These are phyloP conservation scores for Argyrosomus regius DNA, from an alignment of 2,797 vertebrate species.

Conservation along the genomic window DNA sequence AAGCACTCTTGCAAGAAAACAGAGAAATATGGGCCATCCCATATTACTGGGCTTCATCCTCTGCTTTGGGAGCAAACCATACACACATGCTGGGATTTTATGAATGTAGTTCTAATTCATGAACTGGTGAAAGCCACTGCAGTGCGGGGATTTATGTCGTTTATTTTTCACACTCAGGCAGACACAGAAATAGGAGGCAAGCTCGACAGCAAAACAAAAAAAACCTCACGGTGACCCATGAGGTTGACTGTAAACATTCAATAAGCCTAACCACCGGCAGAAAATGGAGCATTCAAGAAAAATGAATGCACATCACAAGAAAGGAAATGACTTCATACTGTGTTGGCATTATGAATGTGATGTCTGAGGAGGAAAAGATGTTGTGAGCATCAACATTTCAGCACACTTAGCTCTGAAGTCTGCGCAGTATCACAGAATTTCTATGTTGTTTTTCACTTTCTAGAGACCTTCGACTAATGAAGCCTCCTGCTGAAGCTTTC, in stretches of 20 bases:
- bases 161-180: constrained; percentile 59
- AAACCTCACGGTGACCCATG: constrained; percentile 44
- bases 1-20: constrained; percentile 64
- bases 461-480: constrained; percentile 68
- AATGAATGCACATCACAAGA: constrained; percentile 38
- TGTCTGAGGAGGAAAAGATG: constrained; percentile 36
- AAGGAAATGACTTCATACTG: constrained; percentile 42
- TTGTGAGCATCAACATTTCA: constrained; percentile 36
- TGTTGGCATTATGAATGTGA: constrained; percentile 40
- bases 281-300: constrained; percentile 40
- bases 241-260: constrained; percentile 62
- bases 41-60: constrained; percentile 68
- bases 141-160: constrained; percentile 65
- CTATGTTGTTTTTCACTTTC: constrained; percentile 63
- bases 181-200: constrained; percentile 45
- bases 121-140: constrained; percentile 65
- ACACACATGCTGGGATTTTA: constrained; percentile 44
- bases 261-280: constrained; percentile 42
- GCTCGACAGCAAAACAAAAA: constrained; percentile 31
- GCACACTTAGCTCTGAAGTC: constrained; percentile 44
- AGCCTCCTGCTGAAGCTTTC: constrained; percentile 65
- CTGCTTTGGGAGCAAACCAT: constrained; percentile 42
- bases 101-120: constrained; percentile 71
- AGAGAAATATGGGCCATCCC: constrained; percentile 62
- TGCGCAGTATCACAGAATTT: constrained; percentile 11